phyloP scores from a whole-genome alignment of 2,113 vertebrate species.

The Lycaon pictus region DNA sequence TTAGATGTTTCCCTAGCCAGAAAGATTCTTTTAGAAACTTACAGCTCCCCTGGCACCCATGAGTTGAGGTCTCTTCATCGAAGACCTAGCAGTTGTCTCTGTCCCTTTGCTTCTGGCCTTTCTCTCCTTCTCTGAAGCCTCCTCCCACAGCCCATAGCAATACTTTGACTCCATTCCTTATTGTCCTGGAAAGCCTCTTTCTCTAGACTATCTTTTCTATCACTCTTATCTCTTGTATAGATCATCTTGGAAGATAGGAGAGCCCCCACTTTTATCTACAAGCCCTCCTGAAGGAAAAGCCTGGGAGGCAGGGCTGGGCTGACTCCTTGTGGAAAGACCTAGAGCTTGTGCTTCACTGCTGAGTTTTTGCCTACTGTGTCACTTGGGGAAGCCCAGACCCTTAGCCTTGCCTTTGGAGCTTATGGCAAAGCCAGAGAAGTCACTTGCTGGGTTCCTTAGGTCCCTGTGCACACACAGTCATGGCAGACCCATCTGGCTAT shows the following conservation, averaged over 20 bases:
- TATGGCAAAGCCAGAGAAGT: neutral
- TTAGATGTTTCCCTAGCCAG: constrained; percentile 20
- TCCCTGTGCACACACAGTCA: neutral
- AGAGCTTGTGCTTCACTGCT: neutral
- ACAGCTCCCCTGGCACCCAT: neutral
- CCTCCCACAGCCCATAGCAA: neutral
- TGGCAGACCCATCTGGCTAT: neutral
- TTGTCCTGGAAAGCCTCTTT: neutral
- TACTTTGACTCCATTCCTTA: neutral
- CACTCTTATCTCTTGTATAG: neutral
- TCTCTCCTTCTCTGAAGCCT: neutral
- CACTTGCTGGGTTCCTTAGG: neutral
- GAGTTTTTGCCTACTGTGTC: neutral
- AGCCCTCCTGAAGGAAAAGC: neutral
- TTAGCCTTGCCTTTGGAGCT: neutral
- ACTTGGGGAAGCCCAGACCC: neutral
- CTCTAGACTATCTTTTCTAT: neutral
- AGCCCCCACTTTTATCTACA: neutral
- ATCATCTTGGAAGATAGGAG: neutral
- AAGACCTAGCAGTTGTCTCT: neutral
- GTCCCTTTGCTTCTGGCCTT: neutral
- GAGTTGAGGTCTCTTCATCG: neutral
- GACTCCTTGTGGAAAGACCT: neutral
- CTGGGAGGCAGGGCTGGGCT: neutral
- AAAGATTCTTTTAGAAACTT: neutral